Evolutionary conservation across 1,140 invertebrate species (phyloP), one percentile per base, ranked within the genome.

Genomic region (Drosophila obscura): DNA sequence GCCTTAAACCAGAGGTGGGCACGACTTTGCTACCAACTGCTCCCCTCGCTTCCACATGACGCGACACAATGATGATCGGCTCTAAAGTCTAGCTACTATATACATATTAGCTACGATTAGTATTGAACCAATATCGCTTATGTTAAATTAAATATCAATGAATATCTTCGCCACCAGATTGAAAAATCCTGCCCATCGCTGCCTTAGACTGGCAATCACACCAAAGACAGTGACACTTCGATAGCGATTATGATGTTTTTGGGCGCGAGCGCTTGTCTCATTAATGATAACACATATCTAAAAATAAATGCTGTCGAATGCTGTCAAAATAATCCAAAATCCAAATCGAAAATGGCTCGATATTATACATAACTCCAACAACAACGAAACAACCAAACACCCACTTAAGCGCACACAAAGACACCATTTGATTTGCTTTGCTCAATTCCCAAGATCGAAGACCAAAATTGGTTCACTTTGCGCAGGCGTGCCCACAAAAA

Each of bases 251-350:
- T 9, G 50, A 61, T 41, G 24, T 24, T 19, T 7, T 26, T 50
- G 16, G 48, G 44, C 31, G 15, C 22, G 26, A 11, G 15, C 64
- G 57, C 66, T 69, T 49, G 13, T 50, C 31, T 24, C n/a, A 19
- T 53, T 31, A 41, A 53, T 41, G 73, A 67, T 76, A 76, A 68
- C 65, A 66, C 41, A 28, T 26, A 22, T 56, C 82, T 85, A 85
- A 78, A 85, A 85, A 81, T 88, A 71, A 69, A 68, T 31, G 66
- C 64, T 69, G 64, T 69, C 66, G 64, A 50, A 71, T 50, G 65
- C 51, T 69, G 67, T 71, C 65, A 71, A 69, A 71, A 48, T 69
- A 58, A 69, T 69, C 65, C 67, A 39, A 71, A 71, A 71, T 49
- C 51, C 24, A 69, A 68, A 66, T 69, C 52, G 35, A 58, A 71